These are phyloP conservation scores for Lagopus muta DNA, from an alignment of 2,113 vertebrate genomes.

Conservation along the genomic window DNA sequence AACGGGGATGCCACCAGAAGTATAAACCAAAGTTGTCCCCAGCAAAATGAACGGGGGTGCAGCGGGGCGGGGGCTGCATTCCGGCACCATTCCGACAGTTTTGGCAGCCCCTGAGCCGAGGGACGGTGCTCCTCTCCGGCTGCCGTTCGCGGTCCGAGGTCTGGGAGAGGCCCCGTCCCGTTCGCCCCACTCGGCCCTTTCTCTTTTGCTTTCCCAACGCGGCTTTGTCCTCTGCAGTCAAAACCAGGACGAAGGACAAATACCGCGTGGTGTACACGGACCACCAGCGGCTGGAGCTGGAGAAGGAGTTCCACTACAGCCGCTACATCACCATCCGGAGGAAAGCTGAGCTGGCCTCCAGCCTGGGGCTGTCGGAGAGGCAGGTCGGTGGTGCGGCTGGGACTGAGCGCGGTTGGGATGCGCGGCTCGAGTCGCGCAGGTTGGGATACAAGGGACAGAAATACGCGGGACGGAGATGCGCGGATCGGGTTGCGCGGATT, in stretches of 20 bases:
- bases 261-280: conserved; percentile 86
- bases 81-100: rapidly evolving
- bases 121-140: not conserved
- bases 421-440: not conserved
- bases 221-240: conserved; percentile 73
- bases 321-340: conserved; percentile 85
- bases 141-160: not conserved
- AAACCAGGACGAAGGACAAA: conserved; percentile 87
- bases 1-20: not conserved
- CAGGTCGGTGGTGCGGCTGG: conserved; percentile 71
- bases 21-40: not conserved
- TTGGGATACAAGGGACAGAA: rapidly evolving
- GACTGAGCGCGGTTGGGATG: not conserved
- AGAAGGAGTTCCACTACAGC: conserved; percentile 86
- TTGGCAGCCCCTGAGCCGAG: not conserved
- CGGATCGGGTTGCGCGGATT: not conserved
- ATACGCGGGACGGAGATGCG: not conserved
- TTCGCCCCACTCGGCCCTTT: not conserved
- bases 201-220: not conserved
- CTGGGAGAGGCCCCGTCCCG: not conserved
- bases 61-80: too few relatives aligned
- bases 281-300: conserved; percentile 84
- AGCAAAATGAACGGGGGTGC: rapidly evolving
- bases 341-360: conserved; percentile 84
- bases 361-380: conserved; percentile 83